Evolutionary conservation across 2,888 invertebrate species (phyloP), one percentile per base, ranked within the genome.

Genomic region (Cinara cedri): DNA sequence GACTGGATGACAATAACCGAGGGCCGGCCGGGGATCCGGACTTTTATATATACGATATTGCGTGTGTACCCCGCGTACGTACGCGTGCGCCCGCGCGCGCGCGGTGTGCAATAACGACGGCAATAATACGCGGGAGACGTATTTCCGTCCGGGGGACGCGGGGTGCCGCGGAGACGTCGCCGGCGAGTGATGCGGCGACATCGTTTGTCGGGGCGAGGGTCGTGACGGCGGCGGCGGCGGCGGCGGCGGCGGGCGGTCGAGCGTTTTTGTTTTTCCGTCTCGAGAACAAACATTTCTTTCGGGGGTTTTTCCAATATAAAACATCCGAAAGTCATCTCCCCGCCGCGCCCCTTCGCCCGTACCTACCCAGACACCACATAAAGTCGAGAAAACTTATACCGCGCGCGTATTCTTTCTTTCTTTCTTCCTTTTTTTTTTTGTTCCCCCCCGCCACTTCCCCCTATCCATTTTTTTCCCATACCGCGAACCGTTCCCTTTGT

Each of bases 1-100:
- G 68, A 78, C 78, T 70, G 78, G 78, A 78, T 78, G 78, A 78
- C 78, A 78, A 78, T 78, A 78, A 78, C 60, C 78, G 54, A 21
- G n/a, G 10, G 16, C n/a, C 51, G 65, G 24, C 75, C 49, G 46
- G 19, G n/a, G 68, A 11, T 68, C 70, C 71, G 72, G n/a, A 46
- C 57, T 55, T 57, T 42, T 57, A 72, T 46, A 46, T 16, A 14
- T 72, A 49, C n/a, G n/a, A n/a, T n/a, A n/a, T n/a, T n/a, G n/a
- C n/a, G n/a, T n/a, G n/a, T n/a, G n/a, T n/a, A n/a, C n/a, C n/a
- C n/a, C n/a, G n/a, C 42, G 16, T 63, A 51, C 55, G 34, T 42
- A 55, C 19, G 34, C 44, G n/a, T 16, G 54, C 8, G 26, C 13
- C 2, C 14, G 11, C 14, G 11, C 14, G 11, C n/a, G n/a, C n/a